phyloP scores from a whole-genome alignment of 2,113 vertebrate species.

The Puma concolor region DNA sequence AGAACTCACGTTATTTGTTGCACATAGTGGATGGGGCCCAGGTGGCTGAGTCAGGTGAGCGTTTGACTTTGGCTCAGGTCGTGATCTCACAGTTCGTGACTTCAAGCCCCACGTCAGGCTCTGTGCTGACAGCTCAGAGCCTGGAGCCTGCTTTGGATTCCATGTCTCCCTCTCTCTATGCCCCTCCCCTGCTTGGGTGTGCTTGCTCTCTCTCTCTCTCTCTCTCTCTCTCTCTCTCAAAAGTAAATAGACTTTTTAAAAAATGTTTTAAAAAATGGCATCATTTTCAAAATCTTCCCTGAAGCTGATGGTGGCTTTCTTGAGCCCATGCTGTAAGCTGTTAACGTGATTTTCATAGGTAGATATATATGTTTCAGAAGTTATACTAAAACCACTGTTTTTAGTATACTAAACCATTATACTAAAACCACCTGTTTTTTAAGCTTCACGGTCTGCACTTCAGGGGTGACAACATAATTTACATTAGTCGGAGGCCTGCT shows the following conservation, averaged over 20 bases:
- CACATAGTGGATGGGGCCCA: fast-evolving
- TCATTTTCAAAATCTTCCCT: neutral
- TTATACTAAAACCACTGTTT: neutral
- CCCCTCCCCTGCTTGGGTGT: too few relatives aligned
- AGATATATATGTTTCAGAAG: neutral
- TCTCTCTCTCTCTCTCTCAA: too few relatives aligned
- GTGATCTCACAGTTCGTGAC: too few relatives aligned
- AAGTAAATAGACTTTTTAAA: too few relatives aligned
- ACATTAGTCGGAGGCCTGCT: neutral
- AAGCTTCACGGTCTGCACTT: neutral
- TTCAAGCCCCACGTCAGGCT: too few relatives aligned
- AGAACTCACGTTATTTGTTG: neutral
- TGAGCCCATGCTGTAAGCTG: neutral
- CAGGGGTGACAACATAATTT: neutral
- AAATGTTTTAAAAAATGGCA: neutral
- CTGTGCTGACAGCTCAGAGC: too few relatives aligned
- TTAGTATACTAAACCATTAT: neutral
- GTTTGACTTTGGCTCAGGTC: too few relatives aligned
- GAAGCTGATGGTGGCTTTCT: neutral
- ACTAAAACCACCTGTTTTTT: neutral
- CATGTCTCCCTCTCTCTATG: too few relatives aligned
- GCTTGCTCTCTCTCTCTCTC: too few relatives aligned
- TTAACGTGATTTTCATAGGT: neutral
- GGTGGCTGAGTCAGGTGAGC: too few relatives aligned
- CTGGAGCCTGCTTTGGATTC: too few relatives aligned